Base-by-base conservation (phyloP, 2,797 vertebrate species). In the Mergus octosetaceus region DNA sequence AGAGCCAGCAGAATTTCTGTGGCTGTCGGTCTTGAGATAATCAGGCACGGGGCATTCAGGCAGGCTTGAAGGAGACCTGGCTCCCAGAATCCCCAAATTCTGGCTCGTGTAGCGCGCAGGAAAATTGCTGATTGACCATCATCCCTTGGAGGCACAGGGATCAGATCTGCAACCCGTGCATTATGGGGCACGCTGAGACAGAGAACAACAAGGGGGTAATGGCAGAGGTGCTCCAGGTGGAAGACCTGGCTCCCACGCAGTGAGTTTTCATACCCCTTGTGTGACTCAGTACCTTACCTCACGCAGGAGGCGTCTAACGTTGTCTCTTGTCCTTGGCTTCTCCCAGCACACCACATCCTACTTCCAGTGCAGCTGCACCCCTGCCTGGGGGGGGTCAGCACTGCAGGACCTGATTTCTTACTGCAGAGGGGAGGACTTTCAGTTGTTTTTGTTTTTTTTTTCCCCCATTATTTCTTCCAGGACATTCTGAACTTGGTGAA, bases 131-230 rank as follows among this genome's bases (percentile, higher is more conserved):
- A 3, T 0, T 20, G 60, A 51, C 8, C 47, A 7, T 14, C 7
- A 0, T 20, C 10, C 60, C 9, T 57, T 25, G 51, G 45, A 83
- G 56, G 22, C 18, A 27, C 11, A 16, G 24, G 18, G 41, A 45
- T 38, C 38, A 3, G 3, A 61, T 3, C 75, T 3, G n/a, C 0
- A 3, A 20, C 15, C 54, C 22, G 22, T 19, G 54, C 6, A 1
- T 38, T 30, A 21, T 56, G 16, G 17, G 20, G 47, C 16, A 2
- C 3, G 9, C 66, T 45, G 87, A 58, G 56, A 30, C 38, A 78
- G 19, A 34, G 45, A 58, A 20, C 3, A 4, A 17, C 28, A 10
- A 11, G 39, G 24, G 39, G 1, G 6, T 15, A 60, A 39, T 17
- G 36, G 76, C 39, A 92, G 47, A 68, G 3, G 2, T 9, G 18